phyloP scores from a whole-genome alignment of 1,140 invertebrate genomes.

The Drosophila sulfurigaster region DNA sequence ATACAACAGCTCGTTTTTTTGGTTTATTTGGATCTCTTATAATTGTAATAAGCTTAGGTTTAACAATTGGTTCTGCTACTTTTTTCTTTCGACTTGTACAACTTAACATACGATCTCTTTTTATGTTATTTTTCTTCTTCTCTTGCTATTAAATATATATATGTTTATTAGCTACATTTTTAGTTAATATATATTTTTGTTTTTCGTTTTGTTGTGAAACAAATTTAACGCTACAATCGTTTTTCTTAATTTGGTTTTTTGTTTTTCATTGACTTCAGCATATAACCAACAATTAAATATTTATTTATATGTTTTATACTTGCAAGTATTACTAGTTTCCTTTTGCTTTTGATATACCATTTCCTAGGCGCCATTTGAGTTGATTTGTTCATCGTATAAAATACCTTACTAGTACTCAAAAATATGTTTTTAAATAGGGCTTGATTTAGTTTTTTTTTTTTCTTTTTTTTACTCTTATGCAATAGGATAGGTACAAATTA shows the following conservation, averaged over 20 bases:
- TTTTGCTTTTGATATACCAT: constrained; percentile 64
- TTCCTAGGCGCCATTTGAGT: constrained; percentile 65
- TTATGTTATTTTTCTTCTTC: constrained; percentile 39
- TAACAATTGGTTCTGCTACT: constrained; percentile 84
- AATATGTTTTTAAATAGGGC: constrained; percentile 69
- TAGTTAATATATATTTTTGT: constrained; percentile 63
- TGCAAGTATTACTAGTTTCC: constrained; percentile 27
- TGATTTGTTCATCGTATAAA: constrained; percentile 67
- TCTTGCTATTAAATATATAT: constrained; percentile 31
- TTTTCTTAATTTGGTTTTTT: constrained; percentile 33
- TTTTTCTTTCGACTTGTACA: constrained; percentile 56
- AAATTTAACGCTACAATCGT: constrained; percentile 70
- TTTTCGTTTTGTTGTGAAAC: constrained; percentile 55
- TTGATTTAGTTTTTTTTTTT: constrained; percentile 43
- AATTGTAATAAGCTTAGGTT: constrained; percentile 65
- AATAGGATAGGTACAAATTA: constrained; percentile 81
- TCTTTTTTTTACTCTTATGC: constrained; percentile 73
- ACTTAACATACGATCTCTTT: constrained; percentile 58
- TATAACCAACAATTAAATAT: constrained; percentile 75
- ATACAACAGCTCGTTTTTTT: constrained; percentile 76
- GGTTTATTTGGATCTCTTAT: constrained; percentile 44
- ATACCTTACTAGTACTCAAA: constrained; percentile 74
- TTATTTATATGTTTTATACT: constrained; percentile 47
- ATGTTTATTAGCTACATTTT: constrained; percentile 69
- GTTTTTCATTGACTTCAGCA: constrained; percentile 66